A percentile compares a stretch with the other conserved stretches of the same genome.
Evolutionary conservation across 2,888 invertebrate species (phyloP).

Genomic region (Yponomeuta sedellus): DNA sequence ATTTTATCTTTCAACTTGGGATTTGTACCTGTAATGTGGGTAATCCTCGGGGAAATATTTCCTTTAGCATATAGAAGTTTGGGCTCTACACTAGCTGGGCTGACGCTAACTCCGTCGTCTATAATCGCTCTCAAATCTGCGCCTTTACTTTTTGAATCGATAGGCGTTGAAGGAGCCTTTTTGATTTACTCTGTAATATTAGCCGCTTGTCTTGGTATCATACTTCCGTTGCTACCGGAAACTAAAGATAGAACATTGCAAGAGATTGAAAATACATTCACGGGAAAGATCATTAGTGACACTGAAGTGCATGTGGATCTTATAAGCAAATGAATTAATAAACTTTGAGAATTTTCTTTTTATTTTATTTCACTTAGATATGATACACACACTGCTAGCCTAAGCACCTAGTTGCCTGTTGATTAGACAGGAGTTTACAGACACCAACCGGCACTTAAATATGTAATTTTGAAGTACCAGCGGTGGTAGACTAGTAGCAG

Average conservation of each 20-base stretch:
- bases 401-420: no score
- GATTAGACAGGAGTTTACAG: no score
- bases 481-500: no score
- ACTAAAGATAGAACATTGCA: constrained; percentile 17
- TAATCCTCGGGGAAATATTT: constrained; percentile 31
- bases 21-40: constrained; percentile 25
- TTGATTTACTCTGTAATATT: constrained; percentile 9
- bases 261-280: constrained; percentile 16
- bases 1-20: constrained; percentile 20
- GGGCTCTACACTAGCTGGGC: constrained; percentile 12
- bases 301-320: background rate
- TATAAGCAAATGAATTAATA: background rate
- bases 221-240: constrained; percentile 12
- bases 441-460: no score
- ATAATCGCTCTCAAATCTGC: constrained; percentile 33
- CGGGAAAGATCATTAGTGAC: background rate
- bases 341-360: no score
- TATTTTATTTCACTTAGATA: no score
- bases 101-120: constrained; percentile 20
- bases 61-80: constrained; percentile 29
- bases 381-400: no score
- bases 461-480: no score
- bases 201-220: background rate
- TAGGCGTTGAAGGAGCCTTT: constrained; percentile 30
- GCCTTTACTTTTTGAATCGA: constrained; percentile 24